Conservation (phyloP, 2,113 vertebrate genomes). For the Ochotona curzoniae region DNA sequence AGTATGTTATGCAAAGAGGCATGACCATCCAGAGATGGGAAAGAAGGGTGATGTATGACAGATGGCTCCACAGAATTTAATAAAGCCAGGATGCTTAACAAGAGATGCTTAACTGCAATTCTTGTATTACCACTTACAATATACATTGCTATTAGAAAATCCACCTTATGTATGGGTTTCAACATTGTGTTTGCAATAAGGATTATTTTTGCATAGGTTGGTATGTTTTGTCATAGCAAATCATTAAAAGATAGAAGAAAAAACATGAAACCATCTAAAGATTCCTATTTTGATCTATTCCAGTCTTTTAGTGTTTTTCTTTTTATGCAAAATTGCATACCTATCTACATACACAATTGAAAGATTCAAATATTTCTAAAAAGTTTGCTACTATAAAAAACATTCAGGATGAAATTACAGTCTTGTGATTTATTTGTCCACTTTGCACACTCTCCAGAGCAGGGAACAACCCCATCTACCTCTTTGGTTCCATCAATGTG, state of each 20-base stretch:
- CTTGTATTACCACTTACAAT: not conserved
- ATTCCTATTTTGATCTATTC: constrained; percentile 46
- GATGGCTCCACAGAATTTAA: not conserved
- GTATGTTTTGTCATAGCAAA: too few species aligned
- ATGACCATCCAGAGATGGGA: not conserved
- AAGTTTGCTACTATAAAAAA: not conserved
- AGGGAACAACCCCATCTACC: not conserved
- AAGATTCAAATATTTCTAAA: constrained; percentile 13
- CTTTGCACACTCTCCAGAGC: not conserved
- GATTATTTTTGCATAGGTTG: not conserved
- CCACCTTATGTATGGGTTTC: not conserved
- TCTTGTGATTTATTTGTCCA: not conserved
- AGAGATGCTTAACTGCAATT: not conserved
- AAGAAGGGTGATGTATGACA: not conserved
- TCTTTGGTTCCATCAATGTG: not conserved
- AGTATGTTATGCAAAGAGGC: not conserved
- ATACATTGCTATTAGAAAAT: not conserved
- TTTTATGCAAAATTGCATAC: constrained; percentile 24
- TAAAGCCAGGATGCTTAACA: not conserved
- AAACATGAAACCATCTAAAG: constrained; percentile 21
- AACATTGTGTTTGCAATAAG: constrained; percentile 7
- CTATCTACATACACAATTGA: not conserved
- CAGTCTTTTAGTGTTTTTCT: not conserved
- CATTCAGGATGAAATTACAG: not conserved
- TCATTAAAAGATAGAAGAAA: not conserved